Base-by-base conservation (phyloP, 2,888 invertebrate species). In the Tineola bisselliella region DNA sequence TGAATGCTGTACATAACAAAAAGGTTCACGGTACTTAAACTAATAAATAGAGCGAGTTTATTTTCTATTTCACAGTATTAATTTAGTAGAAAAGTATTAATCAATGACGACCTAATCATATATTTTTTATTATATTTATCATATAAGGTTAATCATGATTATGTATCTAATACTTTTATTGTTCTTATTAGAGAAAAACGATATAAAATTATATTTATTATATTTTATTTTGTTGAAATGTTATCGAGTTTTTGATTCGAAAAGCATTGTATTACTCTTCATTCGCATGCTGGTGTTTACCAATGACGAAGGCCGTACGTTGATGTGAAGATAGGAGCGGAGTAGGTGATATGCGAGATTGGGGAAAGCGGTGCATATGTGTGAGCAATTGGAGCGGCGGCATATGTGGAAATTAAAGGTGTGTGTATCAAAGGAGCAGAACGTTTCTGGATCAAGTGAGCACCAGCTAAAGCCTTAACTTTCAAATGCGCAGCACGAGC, bases 381-480 rank as follows among this genome's bases (percentile, higher is more conserved):
- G 69, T 77, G 77, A 17, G 73, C 63, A 60, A 76, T 59, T 19
- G 72, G 75, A 31, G 68, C 61, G 11, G 75, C 67, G 12, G 76
- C 67, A 66, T 78, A 77, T 44, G 76, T 44, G 25, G 59, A 19
- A 12, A 44, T 19, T 5, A 59, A 8, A n/a, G 60, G 17, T 61
- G 76, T 71, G 56, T 62, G 58, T 10, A 62, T 61, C 1, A 63
- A 31, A 11, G 64, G 63, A 13, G 61, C 54, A 13, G 70, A 70
- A 48, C 70, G 79, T 70, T 87, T 88, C 69, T 70, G 72, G 60
- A 88, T 74, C 61, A 82, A 79, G 68, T 87, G 87, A 17, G 70
- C 66, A 18, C 76, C 78, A 58, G n/a, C 58, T 19, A 33, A 30
- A 15, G 58, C 33, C 43, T 33, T 58, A 10, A 15, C 31, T 17